Conservation (phyloP, 2,888 invertebrate genomes). For the Drosophila picticornis region DNA sequence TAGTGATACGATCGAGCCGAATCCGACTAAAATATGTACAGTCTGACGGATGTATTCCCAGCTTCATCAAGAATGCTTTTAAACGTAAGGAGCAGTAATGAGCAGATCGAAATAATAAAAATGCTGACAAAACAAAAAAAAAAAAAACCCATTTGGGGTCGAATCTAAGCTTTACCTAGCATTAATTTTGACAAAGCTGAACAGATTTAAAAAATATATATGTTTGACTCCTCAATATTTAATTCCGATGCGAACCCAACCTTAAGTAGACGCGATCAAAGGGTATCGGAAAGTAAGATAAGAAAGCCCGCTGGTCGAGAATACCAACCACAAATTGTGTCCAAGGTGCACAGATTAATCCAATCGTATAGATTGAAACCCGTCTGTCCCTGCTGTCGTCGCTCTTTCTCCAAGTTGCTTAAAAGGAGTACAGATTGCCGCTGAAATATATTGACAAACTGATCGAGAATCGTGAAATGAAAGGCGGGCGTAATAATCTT, state of each 20-base stretch:
- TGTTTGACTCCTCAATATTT: neutral
- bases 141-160: neutral
- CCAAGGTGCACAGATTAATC: slow-evolving; percentile 87
- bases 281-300: neutral
- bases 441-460: slow-evolving; percentile 90
- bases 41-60: neutral
- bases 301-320: neutral
- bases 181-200: neutral
- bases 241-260: neutral
- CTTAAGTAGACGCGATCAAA: neutral
- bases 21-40: neutral
- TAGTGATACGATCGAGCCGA: neutral
- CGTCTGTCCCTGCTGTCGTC: slow-evolving; percentile 86
- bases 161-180: neutral
- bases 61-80: neutral
- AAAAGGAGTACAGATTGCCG: slow-evolving; percentile 87
- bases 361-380: slow-evolving; percentile 88
- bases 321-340: slow-evolving; percentile 87
- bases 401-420: slow-evolving; percentile 86
- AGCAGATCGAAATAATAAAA: neutral
- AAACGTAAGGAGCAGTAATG: neutral
- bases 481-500: slow-evolving; percentile 92
- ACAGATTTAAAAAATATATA: neutral
- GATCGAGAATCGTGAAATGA: slow-evolving; percentile 91
- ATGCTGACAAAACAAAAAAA: neutral